Percentiles rank a stretch among this genome's conserved stretches.
phyloP scores from a whole-genome alignment of 2,113 vertebrate genomes.

The Aplodontia rufa region DNA sequence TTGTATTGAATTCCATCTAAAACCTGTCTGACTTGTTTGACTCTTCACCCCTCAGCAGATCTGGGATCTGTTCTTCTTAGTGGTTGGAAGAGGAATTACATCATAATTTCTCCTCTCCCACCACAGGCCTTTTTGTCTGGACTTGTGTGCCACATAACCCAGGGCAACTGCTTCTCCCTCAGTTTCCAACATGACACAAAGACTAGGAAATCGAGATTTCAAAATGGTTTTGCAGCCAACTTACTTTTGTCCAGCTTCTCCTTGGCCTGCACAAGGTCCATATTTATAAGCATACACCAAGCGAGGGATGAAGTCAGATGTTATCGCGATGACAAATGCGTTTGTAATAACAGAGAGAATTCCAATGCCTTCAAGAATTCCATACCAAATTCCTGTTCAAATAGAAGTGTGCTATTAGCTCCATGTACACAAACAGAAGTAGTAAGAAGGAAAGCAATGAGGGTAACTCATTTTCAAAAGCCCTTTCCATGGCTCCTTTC shows the following conservation, averaged over 20 bases:
- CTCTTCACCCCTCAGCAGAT: not conserved
- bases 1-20: not conserved
- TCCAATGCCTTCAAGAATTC: constrained; percentile 95
- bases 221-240: constrained; percentile 35
- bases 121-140: not conserved
- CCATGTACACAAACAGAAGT: not conserved
- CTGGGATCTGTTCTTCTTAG: not conserved
- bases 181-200: not conserved
- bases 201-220: not conserved
- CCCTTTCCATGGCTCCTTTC: not conserved
- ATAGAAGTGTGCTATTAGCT: constrained; percentile 72
- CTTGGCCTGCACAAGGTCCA: constrained; percentile 93
- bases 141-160: not conserved
- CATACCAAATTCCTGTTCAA: constrained; percentile 95
- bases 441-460: not conserved
- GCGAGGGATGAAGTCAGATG: constrained; percentile 97
- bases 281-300: constrained; percentile 97
- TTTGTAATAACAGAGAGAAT: constrained; percentile 98
- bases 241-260: constrained; percentile 94
- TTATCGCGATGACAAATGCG: constrained; percentile 97
- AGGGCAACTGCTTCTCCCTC: not conserved
- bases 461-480: not conserved
- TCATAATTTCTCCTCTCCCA: not conserved
- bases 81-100: not conserved
- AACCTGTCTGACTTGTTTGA: not conserved